Evolutionary conservation across 2,113 vertebrate species (phyloP), one percentile per base, ranked within the genome.

Genomic region (Myocastor coypus): DNA sequence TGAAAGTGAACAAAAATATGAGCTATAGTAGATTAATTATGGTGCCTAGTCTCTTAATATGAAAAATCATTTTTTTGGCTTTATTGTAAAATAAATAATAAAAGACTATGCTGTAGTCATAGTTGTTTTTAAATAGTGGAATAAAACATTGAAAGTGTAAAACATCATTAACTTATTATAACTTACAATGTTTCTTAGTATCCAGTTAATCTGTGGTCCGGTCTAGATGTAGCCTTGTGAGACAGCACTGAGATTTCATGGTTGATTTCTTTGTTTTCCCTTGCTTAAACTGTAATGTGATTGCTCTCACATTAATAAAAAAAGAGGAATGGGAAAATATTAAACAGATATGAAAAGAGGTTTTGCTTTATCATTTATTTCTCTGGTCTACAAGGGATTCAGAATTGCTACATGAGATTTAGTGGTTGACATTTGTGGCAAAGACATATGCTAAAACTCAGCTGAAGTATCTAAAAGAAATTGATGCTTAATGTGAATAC

Each of bases 81-180:
- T 92, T 83, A 87, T 89, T 95, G 81, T 80, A 91, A 95, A 89
- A 88, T 12, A 32, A 94, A 69, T 89, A 88, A 63, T 64, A 91
- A 83, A 52, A 88, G 12, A 87, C 10, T 85, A 42, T n/a, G n/a
- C 34, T 69, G 83, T 50, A 95, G 69, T 64, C 85, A 88, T 68
- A 91, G 34, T 6, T 77, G 7, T 20, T 91, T 93, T 81, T 55
- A 83, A 26, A 80, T 88, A 11, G 59, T 11, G 93, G 19, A 12
- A 89, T 57, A 91, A 84, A 89, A 30, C 50, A 86, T 87, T 81
- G 85, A 94, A 91, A 87, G 83, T 52, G 19, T 0, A 87, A 89
- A 87, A 50, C 26, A 87, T 66, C 37, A 75, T 92, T 89, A 89
- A 69, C 66, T 87, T 96, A 63, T 85, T 6, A 24, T 94, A 37